A percentile compares a stretch with the other conserved stretches of the same genome.
Conservation (phyloP, 1,140 invertebrate genomes). For the Drosophila sproati region DNA sequence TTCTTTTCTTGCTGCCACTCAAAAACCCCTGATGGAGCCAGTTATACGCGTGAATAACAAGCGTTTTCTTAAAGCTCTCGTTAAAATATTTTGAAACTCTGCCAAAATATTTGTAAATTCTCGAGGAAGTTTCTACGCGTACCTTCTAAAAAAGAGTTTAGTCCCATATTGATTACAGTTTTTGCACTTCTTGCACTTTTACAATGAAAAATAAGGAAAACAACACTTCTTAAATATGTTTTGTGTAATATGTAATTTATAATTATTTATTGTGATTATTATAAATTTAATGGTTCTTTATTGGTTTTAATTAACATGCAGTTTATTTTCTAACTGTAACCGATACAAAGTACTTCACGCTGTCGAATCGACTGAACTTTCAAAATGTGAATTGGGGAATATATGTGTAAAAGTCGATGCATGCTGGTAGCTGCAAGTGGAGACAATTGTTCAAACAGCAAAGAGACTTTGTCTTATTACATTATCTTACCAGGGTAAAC, state of each 20-base stretch:
- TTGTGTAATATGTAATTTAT: not conserved
- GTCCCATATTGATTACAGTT: not conserved
- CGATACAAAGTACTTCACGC: not conserved
- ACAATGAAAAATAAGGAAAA: not conserved
- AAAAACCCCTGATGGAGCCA: conserved; percentile 67
- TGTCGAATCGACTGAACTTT: conserved; percentile 2
- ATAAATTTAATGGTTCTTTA: too few relatives aligned
- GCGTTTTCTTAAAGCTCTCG: not conserved
- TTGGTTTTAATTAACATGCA: too few relatives aligned
- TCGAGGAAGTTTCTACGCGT: not conserved
- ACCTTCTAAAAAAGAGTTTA: not conserved
- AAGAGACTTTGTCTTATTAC: not conserved
- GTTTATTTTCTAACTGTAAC: not conserved
- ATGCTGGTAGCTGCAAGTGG: not conserved
- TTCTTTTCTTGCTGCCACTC: not conserved
- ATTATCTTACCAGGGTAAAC: too few relatives aligned
- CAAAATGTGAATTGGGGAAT: not conserved
- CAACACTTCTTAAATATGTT: too few relatives aligned
- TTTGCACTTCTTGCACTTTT: not conserved
- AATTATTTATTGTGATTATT: too few relatives aligned
- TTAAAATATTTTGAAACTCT: not conserved
- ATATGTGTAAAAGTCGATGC: not conserved
- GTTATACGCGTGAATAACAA: conserved; percentile 94
- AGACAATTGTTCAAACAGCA: conserved; percentile 11
- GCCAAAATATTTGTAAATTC: not conserved